Percentiles rank a stretch among this genome's conserved stretches.
phyloP scores from a whole-genome alignment of 2,797 vertebrate species.

The Etheostoma nigrum region DNA sequence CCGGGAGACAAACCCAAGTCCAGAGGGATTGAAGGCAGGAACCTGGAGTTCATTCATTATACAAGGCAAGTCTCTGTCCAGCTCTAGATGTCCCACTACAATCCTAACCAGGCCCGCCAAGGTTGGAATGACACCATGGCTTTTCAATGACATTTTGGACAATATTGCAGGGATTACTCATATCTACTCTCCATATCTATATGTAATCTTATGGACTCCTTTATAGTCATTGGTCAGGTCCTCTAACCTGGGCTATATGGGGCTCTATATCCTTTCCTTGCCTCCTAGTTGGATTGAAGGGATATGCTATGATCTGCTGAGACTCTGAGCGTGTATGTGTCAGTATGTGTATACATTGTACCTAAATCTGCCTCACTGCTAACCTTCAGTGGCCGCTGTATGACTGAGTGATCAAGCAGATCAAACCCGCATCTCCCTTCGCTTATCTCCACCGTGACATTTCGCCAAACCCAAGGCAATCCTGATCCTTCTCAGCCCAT shows the following conservation, averaged over 20 bases:
- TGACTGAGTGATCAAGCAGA: slow-evolving; percentile 77
- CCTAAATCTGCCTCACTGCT: slow-evolving; percentile 64
- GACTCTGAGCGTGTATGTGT: slow-evolving; percentile 33
- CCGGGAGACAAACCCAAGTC: slow-evolving; percentile 52
- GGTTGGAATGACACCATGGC: slow-evolving; percentile 64
- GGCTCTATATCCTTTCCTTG: slow-evolving; percentile 22
- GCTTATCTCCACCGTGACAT: slow-evolving; percentile 73
- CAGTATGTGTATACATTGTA: slow-evolving; percentile 15
- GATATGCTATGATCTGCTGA: slow-evolving; percentile 59
- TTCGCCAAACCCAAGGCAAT: slow-evolving; percentile 73
- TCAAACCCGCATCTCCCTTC: slow-evolving; percentile 61
- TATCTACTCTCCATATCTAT: slow-evolving; percentile 57
- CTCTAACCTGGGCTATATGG: slow-evolving; percentile 55
- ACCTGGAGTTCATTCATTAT: slow-evolving; percentile 74
- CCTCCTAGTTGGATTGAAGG: slow-evolving; percentile 54
- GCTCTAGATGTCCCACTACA: slow-evolving; percentile 61
- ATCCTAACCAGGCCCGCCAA: slow-evolving; percentile 45
- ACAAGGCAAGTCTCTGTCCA: slow-evolving; percentile 50
- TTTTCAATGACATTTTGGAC: slow-evolving; percentile 83
- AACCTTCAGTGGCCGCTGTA: slow-evolving; percentile 66
- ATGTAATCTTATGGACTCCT: slow-evolving; percentile 59
- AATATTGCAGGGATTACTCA: slow-evolving; percentile 79
- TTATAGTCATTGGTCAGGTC: slow-evolving; percentile 70
- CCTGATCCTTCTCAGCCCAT: slow-evolving; percentile 64
- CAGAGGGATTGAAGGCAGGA: slow-evolving; percentile 59